Base-by-base conservation (phyloP, 2,797 vertebrate species). In the Sarcoramphus papa region DNA sequence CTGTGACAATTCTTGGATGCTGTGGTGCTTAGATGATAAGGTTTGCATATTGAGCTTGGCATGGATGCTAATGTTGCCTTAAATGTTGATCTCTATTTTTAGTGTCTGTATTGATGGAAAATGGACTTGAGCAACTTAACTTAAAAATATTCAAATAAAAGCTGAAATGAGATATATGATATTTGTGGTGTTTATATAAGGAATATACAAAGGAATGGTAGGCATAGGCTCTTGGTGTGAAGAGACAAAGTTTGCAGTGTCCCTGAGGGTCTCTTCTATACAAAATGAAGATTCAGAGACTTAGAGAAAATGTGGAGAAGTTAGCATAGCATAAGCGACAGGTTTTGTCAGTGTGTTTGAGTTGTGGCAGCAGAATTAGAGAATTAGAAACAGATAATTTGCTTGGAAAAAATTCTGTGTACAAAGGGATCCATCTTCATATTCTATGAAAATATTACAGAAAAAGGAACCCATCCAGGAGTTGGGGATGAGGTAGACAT, bases 11-110 rank as follows among this genome's bases (percentile, higher is more conserved):
- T 81, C 69, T 65, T 84, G 86, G 78, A 57, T 96, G 95, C 93
- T 45, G 91, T 93, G 94, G 65, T 93, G 89, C 89, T 97, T 96
- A 30, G 72, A 18, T 50, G 67, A 15, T 27, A 50, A 79, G 50
- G 79, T 91, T 95, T 92, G 94, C 89, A 24, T 91, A 91, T 41
- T 96, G 95, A 94, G 85, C 94, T 96, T 95, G 92, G 68, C 80
- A 78, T 90, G 94, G 91, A 96, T 96, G 94, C 89, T 97, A 69
- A 93, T 90, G 87, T 95, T 96, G 96, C 95, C 95, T 97, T 96
- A 97, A 96, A 95, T 93, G 93, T 95, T 96, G 93, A 95, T 96
- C 92, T 97, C 90, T 28, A 30, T 92, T 96, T 97, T 92, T 93
- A 96, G 91, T 93, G 91, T 96, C 89, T 96, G 94, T 93, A 91